Evolutionary conservation across 2,797 vertebrate species (phyloP), one percentile per base, ranked within the genome.

Genomic region (Spatula clypeata): DNA sequence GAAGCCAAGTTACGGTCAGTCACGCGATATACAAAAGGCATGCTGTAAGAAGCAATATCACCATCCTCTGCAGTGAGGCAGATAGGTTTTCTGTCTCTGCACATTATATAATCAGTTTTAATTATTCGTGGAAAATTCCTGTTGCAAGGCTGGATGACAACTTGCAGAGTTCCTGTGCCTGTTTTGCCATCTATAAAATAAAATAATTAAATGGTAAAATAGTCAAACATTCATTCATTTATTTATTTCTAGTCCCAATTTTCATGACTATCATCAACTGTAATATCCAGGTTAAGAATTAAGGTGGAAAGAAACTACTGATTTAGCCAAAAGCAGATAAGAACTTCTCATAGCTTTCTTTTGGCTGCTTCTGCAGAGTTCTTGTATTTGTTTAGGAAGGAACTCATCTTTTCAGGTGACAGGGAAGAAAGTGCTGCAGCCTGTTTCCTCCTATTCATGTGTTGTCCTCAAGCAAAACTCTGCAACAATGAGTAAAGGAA

Each of bases 161-260:
- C 95, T 29, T 99, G 96, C 34, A 99, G 95, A 8, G 98, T 99
- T 75, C 99, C 99, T 11, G 98, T 98, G 74, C 99, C 98, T 5
- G 98, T 98, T 93, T 99, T 99, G 23, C 97, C 94, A 95, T 82
- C 99, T 99, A 88, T 10, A 73, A 98, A n/a, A 97, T 4, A 79
- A 58, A 90, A 70, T 72, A 42, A 38, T 44, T 55, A 44, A 40
- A 11, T 44, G 47, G 23, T 49, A 49, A 49, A 13, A 49, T 49
- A 49, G 23, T 88, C 36, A 61, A 79, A 79, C 19, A 20, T 38
- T 61, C 11, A 19, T 45, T 47, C 13, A 4, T 14, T 36, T 27
- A 16, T 8, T 79, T 67, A 64, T 42, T 81, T 55, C 65, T 62
- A 57, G 29, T 49, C 47, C 24, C 79, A 71, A 29, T 13, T 71